Evolutionary conservation across 1,140 invertebrate genomes (phyloP).

Genomic region (Holcopasites calliopsidis): DNA sequence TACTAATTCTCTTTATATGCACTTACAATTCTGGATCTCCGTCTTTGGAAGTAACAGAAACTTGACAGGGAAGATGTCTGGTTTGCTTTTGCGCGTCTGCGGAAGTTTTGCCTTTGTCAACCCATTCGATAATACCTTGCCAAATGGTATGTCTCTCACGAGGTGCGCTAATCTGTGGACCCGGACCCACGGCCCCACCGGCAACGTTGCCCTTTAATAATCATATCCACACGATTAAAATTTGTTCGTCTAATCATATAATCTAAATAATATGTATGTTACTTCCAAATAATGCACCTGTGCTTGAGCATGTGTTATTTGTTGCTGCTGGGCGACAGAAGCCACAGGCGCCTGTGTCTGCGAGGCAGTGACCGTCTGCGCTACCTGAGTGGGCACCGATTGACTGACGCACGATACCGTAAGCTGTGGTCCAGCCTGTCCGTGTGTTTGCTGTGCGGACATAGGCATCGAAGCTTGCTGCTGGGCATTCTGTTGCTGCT

Average conservation of each 20-base stretch:
- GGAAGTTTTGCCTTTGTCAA: conserved; percentile 89
- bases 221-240: neutral
- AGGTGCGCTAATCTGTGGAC: conserved; percentile 63
- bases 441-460: conserved; percentile 64
- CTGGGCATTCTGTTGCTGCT: conserved; percentile 75
- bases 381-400: conserved; percentile 70
- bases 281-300: conserved; percentile 50
- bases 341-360: conserved; percentile 66
- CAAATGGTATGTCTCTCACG: conserved; percentile 88
- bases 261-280: neutral
- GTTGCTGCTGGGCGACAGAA: conserved; percentile 63
- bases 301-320: conserved; percentile 68
- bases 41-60: conserved; percentile 88
- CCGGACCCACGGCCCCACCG: conserved; percentile 56
- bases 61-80: conserved; percentile 91
- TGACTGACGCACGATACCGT: conserved; percentile 71
- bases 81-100: conserved; percentile 88
- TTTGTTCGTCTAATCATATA: neutral
- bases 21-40: conserved; percentile 91
- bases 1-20: conserved; percentile 10
- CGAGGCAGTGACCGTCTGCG: conserved; percentile 71
- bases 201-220: conserved; percentile 64
- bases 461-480: conserved; percentile 75
- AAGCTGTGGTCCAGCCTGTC: conserved; percentile 70
- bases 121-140: conserved; percentile 94